phyloP scores from a whole-genome alignment of 2,113 vertebrate species.

The Astur gentilis region DNA sequence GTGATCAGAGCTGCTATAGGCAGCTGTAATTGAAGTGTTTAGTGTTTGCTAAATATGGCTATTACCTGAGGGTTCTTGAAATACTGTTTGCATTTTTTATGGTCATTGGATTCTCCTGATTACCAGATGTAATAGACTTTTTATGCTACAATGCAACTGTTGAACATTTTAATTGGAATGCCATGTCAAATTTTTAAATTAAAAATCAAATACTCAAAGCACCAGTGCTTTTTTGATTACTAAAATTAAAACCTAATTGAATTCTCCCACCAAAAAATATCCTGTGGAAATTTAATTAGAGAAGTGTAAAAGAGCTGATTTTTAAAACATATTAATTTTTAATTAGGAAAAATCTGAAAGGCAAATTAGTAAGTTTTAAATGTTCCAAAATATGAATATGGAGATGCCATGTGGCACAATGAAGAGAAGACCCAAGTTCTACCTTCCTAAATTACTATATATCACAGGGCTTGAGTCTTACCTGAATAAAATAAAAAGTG shows the following conservation, averaged over 20 bases:
- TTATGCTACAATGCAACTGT: conserved; percentile 58
- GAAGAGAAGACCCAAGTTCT: neutral
- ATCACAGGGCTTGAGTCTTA: neutral
- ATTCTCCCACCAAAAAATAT: conserved; percentile 74
- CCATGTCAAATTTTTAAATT: conserved; percentile 73
- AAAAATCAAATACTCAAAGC: conserved; percentile 76
- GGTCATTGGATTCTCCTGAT: conserved; percentile 18
- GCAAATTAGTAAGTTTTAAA: conserved; percentile 64
- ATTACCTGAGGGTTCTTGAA: conserved; percentile 64
- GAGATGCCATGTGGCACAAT: neutral
- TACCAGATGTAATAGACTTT: conserved; percentile 40
- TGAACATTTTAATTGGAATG: conserved; percentile 66
- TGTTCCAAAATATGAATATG: conserved; percentile 44
- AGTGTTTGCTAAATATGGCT: conserved; percentile 58
- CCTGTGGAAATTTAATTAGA: conserved; percentile 78
- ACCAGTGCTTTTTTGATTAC: conserved; percentile 72
- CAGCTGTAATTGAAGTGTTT: conserved; percentile 56
- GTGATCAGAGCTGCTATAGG: conserved; percentile 21
- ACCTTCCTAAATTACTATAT: neutral
- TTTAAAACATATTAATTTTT: conserved; percentile 70
- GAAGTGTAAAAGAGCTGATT: conserved; percentile 64
- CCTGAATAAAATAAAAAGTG: neutral
- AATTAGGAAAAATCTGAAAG: conserved; percentile 72
- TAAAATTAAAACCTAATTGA: conserved; percentile 80
- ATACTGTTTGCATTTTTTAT: conserved; percentile 65